Conservation (phyloP, 2,113 vertebrate genomes). For the Callocephalon fimbriatum region DNA sequence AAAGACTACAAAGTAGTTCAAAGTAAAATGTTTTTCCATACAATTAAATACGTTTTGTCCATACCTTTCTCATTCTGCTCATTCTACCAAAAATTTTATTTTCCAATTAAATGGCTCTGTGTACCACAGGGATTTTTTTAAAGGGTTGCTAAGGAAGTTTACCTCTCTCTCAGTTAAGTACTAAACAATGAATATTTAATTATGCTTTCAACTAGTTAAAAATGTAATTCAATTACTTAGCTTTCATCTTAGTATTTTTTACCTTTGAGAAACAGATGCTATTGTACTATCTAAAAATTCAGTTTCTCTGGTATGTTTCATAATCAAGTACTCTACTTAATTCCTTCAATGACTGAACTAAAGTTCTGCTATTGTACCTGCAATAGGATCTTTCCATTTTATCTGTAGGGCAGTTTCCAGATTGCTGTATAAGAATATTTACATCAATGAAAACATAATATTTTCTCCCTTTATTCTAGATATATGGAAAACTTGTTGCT, state of each 20-base stretch:
- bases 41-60: background rate
- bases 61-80: background rate
- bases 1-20: background rate
- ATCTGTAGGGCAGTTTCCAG: background rate
- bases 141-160: background rate
- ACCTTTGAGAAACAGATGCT: background rate
- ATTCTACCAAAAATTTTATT: background rate
- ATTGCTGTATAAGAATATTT: background rate
- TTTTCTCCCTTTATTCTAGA: background rate
- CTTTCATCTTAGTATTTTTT: background rate
- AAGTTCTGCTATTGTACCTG: background rate
- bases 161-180: background rate
- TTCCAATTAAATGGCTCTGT: background rate
- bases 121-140: background rate
- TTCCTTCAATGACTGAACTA: background rate
- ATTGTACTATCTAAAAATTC: background rate
- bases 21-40: background rate
- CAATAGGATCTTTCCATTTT: background rate
- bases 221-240: background rate
- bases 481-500: background rate
- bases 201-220: background rate
- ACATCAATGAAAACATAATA: background rate
- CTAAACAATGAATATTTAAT: background rate
- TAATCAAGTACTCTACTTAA: background rate
- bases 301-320: background rate